phyloP scores from a whole-genome alignment of 37 sponge, comb jelly and placozoan species.

The Ephydatia muelleri region DNA sequence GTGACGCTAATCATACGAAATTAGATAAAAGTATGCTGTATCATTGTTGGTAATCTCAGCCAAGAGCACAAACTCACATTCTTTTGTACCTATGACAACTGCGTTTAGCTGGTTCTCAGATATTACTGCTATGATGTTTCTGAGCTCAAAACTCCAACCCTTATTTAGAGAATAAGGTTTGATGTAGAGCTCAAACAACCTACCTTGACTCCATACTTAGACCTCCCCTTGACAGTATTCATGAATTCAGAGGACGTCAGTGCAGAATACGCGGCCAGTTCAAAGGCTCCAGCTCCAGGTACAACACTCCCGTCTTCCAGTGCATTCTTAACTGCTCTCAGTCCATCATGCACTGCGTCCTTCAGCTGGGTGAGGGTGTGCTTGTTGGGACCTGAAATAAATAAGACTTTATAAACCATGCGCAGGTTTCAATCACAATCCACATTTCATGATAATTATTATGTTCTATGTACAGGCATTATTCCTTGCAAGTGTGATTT shows the following conservation, averaged over 20 bases:
- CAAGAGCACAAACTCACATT: background rate
- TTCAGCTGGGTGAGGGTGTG: conserved; percentile 97
- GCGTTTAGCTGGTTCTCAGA: too few species aligned
- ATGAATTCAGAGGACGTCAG: conserved; percentile 85
- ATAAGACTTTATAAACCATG: background rate
- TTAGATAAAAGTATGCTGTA: background rate
- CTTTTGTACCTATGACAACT: too few species aligned
- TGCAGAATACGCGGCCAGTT: conserved; percentile 84
- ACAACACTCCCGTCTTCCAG: conserved; percentile 91
- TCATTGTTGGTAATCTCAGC: background rate
- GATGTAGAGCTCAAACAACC: background rate
- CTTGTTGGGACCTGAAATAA: conserved; percentile 88
- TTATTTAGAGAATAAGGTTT: background rate
- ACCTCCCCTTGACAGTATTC: conserved; percentile 83
- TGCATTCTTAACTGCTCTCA: conserved; percentile 98
- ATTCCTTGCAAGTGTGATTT: too few species aligned
- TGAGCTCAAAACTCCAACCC: too few species aligned
- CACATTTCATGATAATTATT: too few species aligned
- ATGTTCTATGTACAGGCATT: too few species aligned
- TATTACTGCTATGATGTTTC: too few species aligned
- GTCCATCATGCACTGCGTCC: conserved; percentile 96
- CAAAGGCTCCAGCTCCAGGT: conserved; percentile 97
- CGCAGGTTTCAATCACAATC: too few species aligned
- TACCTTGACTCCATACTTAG: conserved; percentile 92
- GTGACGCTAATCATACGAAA: background rate